A percentile compares a stretch with the other conserved stretches of the same genome.
These are phyloP conservation scores for Habropoda laboriosa DNA, from an alignment of 1,140 invertebrate species.

Conservation along the genomic window DNA sequence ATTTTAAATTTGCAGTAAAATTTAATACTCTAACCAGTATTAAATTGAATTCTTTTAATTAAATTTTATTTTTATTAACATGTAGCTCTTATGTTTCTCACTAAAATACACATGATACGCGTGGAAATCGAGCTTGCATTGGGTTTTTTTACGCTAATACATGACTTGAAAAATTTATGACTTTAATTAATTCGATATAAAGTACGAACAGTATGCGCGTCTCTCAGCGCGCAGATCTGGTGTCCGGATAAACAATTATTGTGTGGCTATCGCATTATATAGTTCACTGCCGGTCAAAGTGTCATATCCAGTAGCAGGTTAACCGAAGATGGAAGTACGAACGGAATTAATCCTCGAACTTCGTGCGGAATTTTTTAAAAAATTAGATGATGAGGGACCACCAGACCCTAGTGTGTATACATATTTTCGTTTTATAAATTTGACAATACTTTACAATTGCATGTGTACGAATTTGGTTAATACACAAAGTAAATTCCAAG, in stretches of 20 bases:
- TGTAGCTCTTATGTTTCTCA: background rate
- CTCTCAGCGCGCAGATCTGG: conserved; percentile 22
- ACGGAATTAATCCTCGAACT: conserved; percentile 79
- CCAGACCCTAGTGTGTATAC: conserved; percentile 71
- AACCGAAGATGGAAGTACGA: conserved; percentile 76
- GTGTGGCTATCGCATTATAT: conserved; percentile 33
- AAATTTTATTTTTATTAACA: background rate
- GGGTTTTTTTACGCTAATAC: background rate
- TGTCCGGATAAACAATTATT: conserved; percentile 58
- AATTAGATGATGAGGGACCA: conserved; percentile 78
- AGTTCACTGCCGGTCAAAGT: conserved; percentile 66
- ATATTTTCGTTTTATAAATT: background rate
- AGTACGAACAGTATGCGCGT: conserved; percentile 38
- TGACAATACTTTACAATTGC: background rate
- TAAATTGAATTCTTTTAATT: background rate
- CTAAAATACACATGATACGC: background rate
- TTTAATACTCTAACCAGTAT: background rate
- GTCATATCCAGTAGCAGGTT: conserved; percentile 38
- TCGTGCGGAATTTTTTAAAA: conserved; percentile 82
- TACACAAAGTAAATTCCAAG: background rate
- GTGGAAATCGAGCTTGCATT: conserved; percentile 25
- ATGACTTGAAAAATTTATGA: background rate
- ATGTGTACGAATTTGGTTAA: background rate
- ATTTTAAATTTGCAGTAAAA: background rate
- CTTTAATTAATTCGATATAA: conserved; percentile 30